phyloP scores from a whole-genome alignment of 1,140 invertebrate species.

The Colletes gigas region DNA sequence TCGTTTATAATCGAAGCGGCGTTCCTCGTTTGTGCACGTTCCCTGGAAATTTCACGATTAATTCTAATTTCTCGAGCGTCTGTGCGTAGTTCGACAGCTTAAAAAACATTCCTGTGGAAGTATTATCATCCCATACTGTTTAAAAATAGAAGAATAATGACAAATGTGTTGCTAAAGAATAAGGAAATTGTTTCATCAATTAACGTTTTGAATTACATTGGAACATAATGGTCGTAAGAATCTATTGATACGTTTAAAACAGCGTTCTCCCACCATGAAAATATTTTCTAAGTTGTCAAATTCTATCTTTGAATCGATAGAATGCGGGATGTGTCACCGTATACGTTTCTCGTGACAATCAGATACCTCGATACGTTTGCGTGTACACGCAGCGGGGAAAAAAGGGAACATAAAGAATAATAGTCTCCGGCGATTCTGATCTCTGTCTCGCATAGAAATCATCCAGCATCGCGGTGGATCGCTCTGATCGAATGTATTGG shows the following conservation, averaged over 20 bases:
- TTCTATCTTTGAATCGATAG: not conserved
- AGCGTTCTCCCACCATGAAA: no score
- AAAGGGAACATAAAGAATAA: not conserved
- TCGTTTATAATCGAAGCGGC: not conserved
- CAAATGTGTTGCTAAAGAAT: no score
- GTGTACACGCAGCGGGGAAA: not conserved
- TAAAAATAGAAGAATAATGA: no score
- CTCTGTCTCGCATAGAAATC: not conserved
- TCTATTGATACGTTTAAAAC: no score
- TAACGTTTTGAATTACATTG: no score
- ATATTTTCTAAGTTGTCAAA: no score
- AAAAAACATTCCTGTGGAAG: no score
- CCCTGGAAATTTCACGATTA: constrained; percentile 6
- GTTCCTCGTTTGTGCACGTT: constrained; percentile 1
- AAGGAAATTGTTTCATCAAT: no score
- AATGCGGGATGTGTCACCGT: not conserved
- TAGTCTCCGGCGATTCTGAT: constrained; percentile 2
- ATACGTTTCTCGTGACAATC: not conserved
- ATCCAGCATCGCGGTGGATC: not conserved
- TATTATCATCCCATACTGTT: no score
- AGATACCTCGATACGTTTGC: not conserved
- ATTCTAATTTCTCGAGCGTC: constrained; percentile 16
- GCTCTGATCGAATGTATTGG: not conserved
- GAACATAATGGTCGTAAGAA: no score
- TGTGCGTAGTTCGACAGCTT: not conserved